Conservation (phyloP, 2,797 vertebrate genomes). For the Oceanodroma leucorhoa region DNA sequence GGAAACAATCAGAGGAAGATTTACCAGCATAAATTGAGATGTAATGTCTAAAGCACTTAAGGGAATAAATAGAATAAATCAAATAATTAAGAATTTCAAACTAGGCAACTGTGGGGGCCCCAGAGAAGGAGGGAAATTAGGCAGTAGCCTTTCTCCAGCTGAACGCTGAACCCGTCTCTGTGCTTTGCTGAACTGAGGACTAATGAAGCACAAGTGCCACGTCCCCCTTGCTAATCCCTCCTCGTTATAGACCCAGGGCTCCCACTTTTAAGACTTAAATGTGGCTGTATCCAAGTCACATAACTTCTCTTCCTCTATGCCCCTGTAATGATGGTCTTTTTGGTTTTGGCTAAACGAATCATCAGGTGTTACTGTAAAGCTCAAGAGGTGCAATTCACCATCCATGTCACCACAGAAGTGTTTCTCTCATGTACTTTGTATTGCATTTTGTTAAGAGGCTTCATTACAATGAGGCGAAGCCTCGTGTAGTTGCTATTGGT, state of each 20-base stretch:
- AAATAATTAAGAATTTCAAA: neutral
- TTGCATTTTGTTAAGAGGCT: neutral
- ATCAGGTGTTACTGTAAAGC: neutral
- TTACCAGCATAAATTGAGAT: neutral
- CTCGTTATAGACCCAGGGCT: neutral
- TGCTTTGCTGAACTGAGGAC: neutral
- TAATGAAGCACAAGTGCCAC: neutral
- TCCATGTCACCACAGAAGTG: accelerated
- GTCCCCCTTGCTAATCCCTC: neutral
- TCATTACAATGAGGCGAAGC: neutral
- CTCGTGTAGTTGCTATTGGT: neutral
- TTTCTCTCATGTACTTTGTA: neutral
- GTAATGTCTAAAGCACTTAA: neutral
- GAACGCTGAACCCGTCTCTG: neutral
- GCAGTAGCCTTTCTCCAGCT: neutral
- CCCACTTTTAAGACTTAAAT: neutral
- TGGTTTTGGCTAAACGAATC: neutral
- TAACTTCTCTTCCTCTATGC: neutral
- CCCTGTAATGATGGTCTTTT: neutral
- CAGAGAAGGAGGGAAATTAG: neutral
- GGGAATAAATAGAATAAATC: neutral
- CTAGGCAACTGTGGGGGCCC: neutral
- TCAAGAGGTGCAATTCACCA: neutral
- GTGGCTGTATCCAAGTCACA: neutral
- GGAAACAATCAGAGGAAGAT: neutral